phyloP scores from a whole-genome alignment of 2,888 invertebrate species.

The Drosophila picticornis region DNA sequence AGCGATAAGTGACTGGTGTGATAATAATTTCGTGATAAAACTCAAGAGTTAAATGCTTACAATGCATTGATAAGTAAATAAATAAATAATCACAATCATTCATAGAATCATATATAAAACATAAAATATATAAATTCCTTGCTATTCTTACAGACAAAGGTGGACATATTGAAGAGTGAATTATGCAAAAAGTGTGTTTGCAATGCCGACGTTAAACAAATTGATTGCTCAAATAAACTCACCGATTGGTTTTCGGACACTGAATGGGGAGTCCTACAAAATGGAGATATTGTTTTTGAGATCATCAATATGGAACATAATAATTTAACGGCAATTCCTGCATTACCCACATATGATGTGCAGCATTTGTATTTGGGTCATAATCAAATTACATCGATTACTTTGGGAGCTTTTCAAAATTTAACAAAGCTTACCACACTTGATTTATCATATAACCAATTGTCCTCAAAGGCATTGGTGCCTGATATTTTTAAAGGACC shows the following conservation, averaged over 20 bases:
- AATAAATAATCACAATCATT: neutral
- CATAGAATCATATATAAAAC: neutral
- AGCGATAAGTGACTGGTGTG: neutral
- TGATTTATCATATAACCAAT: slow-evolving; percentile 90
- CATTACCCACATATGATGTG: slow-evolving; percentile 86
- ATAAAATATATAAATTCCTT: neutral
- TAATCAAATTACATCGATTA: slow-evolving; percentile 88
- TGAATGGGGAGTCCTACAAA: slow-evolving; percentile 86
- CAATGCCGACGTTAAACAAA: slow-evolving; percentile 82
- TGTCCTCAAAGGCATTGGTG: slow-evolving; percentile 87
- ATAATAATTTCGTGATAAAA: neutral
- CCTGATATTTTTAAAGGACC: slow-evolving; percentile 89
- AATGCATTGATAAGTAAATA: neutral
- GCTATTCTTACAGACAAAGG: slow-evolving; percentile 53
- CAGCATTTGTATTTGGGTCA: slow-evolving; percentile 87
- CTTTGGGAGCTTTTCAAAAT: slow-evolving; percentile 88
- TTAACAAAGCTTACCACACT: slow-evolving; percentile 88
- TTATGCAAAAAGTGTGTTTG: slow-evolving; percentile 87
- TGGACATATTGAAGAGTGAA: slow-evolving; percentile 64
- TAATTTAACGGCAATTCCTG: slow-evolving; percentile 72
- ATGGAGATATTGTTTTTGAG: slow-evolving; percentile 76
- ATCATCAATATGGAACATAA: slow-evolving; percentile 81
- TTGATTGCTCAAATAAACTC: slow-evolving; percentile 87
- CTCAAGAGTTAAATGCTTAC: neutral
- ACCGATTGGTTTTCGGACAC: slow-evolving; percentile 85